phyloP scores from a whole-genome alignment of 2,888 invertebrate genomes.

The Scelioninae gen. 1 region DNA sequence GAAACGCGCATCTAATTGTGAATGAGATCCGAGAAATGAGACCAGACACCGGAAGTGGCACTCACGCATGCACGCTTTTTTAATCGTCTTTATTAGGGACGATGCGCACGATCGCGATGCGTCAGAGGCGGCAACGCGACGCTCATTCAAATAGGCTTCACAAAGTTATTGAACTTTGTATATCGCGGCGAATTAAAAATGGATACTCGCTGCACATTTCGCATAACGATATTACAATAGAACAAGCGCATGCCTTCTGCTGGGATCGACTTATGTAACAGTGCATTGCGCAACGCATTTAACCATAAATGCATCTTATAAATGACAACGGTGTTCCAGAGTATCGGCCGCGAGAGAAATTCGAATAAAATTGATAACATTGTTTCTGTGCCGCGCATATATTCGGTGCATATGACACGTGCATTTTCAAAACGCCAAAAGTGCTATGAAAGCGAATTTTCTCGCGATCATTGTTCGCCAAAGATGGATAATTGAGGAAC shows the following conservation, averaged over 20 bases:
- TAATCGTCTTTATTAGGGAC: slow-evolving; percentile 52
- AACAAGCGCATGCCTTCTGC: slow-evolving; percentile 45
- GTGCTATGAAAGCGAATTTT: slow-evolving; percentile 56
- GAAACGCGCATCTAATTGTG: slow-evolving; percentile 27
- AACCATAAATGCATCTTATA: slow-evolving; percentile 61
- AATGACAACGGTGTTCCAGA: slow-evolving; percentile 48
- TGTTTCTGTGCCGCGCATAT: slow-evolving; percentile 32
- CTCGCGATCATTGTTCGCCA: slow-evolving; percentile 57
- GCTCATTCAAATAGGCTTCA: slow-evolving; percentile 34
- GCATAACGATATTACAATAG: slow-evolving; percentile 54
- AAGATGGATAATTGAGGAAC: slow-evolving; percentile 60
- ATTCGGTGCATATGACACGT: slow-evolving; percentile 4
- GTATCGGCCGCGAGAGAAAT: slow-evolving; percentile 47
- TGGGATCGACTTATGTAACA: slow-evolving; percentile 53
- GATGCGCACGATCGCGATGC: slow-evolving; percentile 38
- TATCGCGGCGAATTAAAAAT: slow-evolving; percentile 4
- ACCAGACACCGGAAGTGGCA: slow-evolving; percentile 53
- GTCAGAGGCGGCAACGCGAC: slow-evolving; percentile 23
- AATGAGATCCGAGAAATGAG: slow-evolving; percentile 28
- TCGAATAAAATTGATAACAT: slow-evolving; percentile 63
- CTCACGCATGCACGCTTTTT: slow-evolving; percentile 40
- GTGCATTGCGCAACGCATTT: slow-evolving; percentile 55
- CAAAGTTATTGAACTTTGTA: slow-evolving; percentile 48
- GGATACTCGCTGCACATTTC: slow-evolving; percentile 10
- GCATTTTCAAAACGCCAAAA: no score